These are phyloP conservation scores for Formica exsecta DNA, from an alignment of 1,140 invertebrate genomes.

Conservation along the genomic window DNA sequence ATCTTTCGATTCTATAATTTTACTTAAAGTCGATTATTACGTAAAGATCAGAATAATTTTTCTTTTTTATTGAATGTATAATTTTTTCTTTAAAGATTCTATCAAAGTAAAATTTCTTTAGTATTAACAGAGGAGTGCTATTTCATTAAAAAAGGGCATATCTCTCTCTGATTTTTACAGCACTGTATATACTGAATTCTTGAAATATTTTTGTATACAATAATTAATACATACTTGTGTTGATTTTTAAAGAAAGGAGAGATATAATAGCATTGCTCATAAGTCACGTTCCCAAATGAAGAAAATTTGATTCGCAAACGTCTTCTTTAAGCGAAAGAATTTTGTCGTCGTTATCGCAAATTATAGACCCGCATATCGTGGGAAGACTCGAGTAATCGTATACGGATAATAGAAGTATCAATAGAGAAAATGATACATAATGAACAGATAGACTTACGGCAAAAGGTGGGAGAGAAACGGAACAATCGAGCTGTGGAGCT, in stretches of 20 bases:
- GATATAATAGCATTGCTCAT: too few relatives aligned
- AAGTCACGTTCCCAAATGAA: slow-evolving; percentile 15
- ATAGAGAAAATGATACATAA: slow-evolving; percentile 55
- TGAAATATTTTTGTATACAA: neutral
- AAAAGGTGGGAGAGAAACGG: slow-evolving; percentile 30
- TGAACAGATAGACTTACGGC: slow-evolving; percentile 24
- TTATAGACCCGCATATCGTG: slow-evolving; percentile 39
- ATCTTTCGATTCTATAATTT: neutral
- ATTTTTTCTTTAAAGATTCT: neutral
- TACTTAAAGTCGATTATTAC: neutral
- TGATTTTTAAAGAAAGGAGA: neutral
- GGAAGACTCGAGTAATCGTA: slow-evolving; percentile 10
- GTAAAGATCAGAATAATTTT: neutral
- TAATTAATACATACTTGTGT: neutral
- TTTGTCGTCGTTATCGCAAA: neutral
- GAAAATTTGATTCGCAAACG: neutral
- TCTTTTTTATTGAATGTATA: neutral
- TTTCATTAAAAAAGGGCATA: neutral
- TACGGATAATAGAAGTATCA: slow-evolving; percentile 50
- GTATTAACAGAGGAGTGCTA: neutral
- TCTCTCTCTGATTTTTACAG: neutral
- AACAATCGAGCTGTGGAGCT: slow-evolving; percentile 40
- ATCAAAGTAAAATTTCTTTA: neutral
- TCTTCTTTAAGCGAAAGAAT: slow-evolving; percentile 15
- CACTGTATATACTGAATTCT: neutral